A percentile compares a stretch with the other conserved stretches of the same genome.
Conservation (phyloP, 1,140 invertebrate species). For the Globodera rostochiensis region DNA sequence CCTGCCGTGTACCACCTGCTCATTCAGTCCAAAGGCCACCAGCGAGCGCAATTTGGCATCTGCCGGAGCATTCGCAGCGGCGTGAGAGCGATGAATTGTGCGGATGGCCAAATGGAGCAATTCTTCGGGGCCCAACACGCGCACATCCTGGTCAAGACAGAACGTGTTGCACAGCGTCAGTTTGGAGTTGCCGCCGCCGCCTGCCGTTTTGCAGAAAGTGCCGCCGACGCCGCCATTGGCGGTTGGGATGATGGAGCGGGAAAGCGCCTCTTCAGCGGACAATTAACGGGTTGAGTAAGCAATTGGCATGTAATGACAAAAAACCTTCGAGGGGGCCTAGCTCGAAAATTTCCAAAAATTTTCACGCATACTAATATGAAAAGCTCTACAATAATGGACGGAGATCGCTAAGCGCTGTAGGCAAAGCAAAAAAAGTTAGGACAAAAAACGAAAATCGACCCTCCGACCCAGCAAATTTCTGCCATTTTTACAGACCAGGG, state of each 20-base stretch:
- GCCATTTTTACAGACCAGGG: too few species aligned
- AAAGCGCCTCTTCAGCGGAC: not conserved
- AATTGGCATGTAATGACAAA: too few species aligned
- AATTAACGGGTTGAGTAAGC: not conserved
- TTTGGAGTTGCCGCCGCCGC: conserved; percentile 93
- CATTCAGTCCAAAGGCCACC: conserved; percentile 90
- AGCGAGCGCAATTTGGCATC: conserved; percentile 93
- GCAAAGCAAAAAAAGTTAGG: too few species aligned
- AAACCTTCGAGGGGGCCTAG: too few species aligned
- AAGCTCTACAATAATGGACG: too few species aligned
- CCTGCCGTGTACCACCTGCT: conserved; percentile 55
- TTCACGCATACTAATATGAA: too few species aligned
- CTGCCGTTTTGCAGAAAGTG: conserved; percentile 68
- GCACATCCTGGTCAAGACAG: conserved; percentile 92
- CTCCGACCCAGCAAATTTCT: too few species aligned
- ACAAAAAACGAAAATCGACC: too few species aligned
- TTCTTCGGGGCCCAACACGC: conserved; percentile 94
- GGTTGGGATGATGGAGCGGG: not conserved
- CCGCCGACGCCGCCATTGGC: conserved; percentile 76
- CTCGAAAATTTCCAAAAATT: too few species aligned
- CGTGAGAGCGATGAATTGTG: conserved; percentile 90
- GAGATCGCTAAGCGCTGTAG: too few species aligned
- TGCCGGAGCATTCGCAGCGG: conserved; percentile 92
- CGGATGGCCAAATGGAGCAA: conserved; percentile 80
- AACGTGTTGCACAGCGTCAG: conserved; percentile 97